A percentile compares a stretch with the other conserved stretches of the same genome.
phyloP scores from a whole-genome alignment of 2,888 invertebrate genomes.

The Diplazon laetatorius region DNA sequence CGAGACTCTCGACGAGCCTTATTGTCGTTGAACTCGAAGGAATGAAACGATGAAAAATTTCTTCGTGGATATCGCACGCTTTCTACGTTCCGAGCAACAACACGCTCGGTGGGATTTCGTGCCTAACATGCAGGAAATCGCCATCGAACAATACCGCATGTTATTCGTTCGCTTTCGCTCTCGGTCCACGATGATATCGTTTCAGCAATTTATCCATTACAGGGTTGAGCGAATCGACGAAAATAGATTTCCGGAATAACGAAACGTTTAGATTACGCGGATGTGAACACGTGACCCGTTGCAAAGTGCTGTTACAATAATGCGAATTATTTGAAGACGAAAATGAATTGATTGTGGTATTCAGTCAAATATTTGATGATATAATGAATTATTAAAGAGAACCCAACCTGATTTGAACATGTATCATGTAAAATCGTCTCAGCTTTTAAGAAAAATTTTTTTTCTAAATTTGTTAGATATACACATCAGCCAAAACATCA shows the following conservation, averaged over 20 bases:
- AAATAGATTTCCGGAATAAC: constrained; percentile 36
- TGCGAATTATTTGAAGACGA: too few relatives aligned
- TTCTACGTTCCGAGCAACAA: constrained; percentile 38
- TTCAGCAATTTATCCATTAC: constrained; percentile 43
- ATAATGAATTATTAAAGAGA: too few relatives aligned
- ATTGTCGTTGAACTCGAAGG: constrained; percentile 21
- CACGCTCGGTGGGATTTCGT: constrained; percentile 40
- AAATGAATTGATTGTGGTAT: too few relatives aligned
- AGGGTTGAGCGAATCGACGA: constrained; percentile 17
- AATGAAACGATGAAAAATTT: constrained; percentile 33
- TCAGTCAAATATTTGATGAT: too few relatives aligned
- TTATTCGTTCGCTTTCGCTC: constrained; percentile 52
- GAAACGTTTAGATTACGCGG: not conserved
- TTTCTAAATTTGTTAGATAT: too few relatives aligned
- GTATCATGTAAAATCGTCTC: too few relatives aligned
- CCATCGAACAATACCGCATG: constrained; percentile 49
- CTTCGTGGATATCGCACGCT: constrained; percentile 58
- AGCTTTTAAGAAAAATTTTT: too few relatives aligned
- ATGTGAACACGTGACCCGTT: too few relatives aligned
- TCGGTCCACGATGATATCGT: constrained; percentile 47
- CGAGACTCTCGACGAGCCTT: constrained; percentile 14
- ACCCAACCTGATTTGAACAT: too few relatives aligned
- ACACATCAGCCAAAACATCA: too few relatives aligned
- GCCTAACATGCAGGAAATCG: constrained; percentile 39
- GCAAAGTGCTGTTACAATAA: too few relatives aligned